Conservation (phyloP, 2,888 invertebrate species). For the Priocnemis perturbator region DNA sequence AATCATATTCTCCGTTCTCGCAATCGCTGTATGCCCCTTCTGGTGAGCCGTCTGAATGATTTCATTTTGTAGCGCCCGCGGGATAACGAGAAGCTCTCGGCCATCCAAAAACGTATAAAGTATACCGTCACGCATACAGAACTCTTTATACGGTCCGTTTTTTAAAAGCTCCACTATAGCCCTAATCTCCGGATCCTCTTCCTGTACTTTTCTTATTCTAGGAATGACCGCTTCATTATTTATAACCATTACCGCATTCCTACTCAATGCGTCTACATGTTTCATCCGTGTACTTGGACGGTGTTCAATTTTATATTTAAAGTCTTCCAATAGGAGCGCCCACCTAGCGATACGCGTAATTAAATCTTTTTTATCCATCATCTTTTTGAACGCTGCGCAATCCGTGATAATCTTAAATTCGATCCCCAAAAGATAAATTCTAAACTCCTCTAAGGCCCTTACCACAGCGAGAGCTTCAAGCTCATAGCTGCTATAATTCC, state of each 20-base stretch:
- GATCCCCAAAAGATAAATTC: too few relatives aligned
- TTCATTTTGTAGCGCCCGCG: neutral
- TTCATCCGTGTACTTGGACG: conserved; percentile 19
- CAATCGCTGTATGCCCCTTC: conserved; percentile 21
- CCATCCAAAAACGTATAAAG: conserved; percentile 8
- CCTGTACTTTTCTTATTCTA: neutral
- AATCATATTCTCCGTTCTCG: conserved; percentile 18
- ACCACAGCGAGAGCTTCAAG: too few relatives aligned
- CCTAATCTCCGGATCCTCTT: neutral
- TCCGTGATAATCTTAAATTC: conserved; percentile 17
- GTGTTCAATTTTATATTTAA: conserved; percentile 24
- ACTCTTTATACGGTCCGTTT: neutral
- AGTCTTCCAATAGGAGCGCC: conserved; percentile 25
- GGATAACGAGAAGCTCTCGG: conserved; percentile 1
- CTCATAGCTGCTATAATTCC: too few relatives aligned
- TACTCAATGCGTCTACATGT: conserved; percentile 35
- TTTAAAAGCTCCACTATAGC: conserved; percentile 1
- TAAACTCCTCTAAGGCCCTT: too few relatives aligned
- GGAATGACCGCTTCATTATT: neutral
- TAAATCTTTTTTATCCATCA: conserved; percentile 27
- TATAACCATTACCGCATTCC: neutral
- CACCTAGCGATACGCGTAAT: conserved; percentile 28
- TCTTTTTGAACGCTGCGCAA: conserved; percentile 13
- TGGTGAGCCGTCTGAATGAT: conserved; percentile 18
- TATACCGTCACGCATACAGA: neutral